Evolutionary conservation across 2,888 invertebrate species (phyloP).

Genomic region (Sturmia bella): DNA sequence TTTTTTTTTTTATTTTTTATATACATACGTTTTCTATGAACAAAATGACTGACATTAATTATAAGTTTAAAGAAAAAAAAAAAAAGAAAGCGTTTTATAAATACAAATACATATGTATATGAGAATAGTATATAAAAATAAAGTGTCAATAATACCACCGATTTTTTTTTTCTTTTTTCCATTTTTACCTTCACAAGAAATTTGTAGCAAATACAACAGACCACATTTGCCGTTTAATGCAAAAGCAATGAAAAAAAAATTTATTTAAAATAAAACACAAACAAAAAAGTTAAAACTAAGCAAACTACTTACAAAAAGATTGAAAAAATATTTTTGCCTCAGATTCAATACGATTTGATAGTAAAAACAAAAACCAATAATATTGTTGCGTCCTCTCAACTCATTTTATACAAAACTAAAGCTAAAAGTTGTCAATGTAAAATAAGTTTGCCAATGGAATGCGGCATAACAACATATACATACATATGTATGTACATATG

Average conservation of each 20-base stretch:
- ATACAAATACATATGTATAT: constrained; percentile 17
- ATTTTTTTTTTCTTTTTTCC: constrained; percentile 16
- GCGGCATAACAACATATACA: no score
- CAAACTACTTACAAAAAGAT: no score
- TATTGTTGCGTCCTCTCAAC: no score
- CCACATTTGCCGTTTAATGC: constrained; percentile 21
- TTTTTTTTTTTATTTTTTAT: constrained; percentile 4
- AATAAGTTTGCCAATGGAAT: no score
- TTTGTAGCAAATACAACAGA: background rate
- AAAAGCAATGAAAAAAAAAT: constrained; percentile 2
- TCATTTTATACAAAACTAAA: no score
- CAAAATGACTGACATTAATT: constrained; percentile 34
- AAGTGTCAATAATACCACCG: constrained; percentile 48
- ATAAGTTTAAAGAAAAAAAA: constrained; percentile 1
- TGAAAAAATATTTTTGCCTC: no score
- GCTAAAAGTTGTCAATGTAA: no score
- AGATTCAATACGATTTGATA: no score
- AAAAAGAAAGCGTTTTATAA: constrained; percentile 21
- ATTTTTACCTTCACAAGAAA: constrained; percentile 6
- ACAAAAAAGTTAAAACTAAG: background rate
- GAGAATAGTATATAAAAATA: background rate
- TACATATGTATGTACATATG: no score
- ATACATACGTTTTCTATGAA: constrained; percentile 9
- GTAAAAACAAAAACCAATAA: no score
- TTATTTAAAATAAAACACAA: background rate